Percentiles rank a stretch among this genome's conserved stretches.
Conservation (phyloP, 2,113 vertebrate species). For the Oncorhynchus keta region DNA sequence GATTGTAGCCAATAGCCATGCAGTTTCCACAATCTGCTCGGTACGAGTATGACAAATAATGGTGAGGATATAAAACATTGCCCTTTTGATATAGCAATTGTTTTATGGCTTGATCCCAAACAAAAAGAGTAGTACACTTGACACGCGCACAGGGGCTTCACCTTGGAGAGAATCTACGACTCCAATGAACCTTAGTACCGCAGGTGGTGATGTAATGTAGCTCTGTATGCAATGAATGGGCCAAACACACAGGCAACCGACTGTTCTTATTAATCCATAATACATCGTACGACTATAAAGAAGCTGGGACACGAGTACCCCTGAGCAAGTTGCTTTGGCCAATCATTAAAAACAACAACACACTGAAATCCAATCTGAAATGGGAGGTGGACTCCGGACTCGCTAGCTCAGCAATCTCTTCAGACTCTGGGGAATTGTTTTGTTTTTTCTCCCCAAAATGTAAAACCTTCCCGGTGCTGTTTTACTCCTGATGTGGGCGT, state of each 20-base stretch:
- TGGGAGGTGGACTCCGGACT: neutral
- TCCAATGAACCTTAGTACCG: neutral
- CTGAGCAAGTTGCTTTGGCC: no score
- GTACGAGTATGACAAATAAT: neutral
- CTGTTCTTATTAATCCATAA: neutral
- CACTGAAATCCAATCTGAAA: no score
- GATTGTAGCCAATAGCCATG: neutral
- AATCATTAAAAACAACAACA: no score
- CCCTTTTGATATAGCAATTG: neutral
- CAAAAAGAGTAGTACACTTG: no score
- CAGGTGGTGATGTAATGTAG: neutral
- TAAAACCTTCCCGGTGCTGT: constrained; percentile 36
- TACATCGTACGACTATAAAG: neutral
- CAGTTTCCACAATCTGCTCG: neutral
- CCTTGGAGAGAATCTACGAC: neutral
- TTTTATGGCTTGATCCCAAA: neutral
- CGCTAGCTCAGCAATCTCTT: neutral
- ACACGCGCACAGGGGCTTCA: neutral
- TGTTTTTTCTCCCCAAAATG: constrained; percentile 50
- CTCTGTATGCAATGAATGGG: neutral
- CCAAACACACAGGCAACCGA: neutral
- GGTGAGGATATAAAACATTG: neutral
- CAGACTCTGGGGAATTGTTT: constrained; percentile 53
- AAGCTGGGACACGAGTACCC: no score
- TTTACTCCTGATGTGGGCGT: constrained; percentile 1